phyloP scores from a whole-genome alignment of 2,113 vertebrate genomes.

The Nansenia antarctica region DNA sequence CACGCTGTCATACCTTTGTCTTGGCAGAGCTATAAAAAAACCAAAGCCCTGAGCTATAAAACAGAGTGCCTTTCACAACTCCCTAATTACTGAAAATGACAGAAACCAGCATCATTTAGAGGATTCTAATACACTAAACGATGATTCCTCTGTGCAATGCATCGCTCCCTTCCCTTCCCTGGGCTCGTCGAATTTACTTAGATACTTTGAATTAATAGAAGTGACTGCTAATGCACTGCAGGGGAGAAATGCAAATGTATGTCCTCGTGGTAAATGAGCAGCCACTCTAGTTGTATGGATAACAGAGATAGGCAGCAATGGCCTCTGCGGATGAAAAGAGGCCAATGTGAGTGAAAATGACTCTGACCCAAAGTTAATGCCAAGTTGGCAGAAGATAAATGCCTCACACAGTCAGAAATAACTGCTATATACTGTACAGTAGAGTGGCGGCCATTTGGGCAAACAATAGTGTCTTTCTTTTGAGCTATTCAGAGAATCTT shows the following conservation, averaged over 20 bases:
- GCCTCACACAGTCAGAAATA: neutral
- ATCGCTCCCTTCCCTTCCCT: conserved; percentile 6
- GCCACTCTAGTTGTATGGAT: neutral
- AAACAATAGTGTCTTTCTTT: neutral
- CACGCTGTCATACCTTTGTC: too few species aligned
- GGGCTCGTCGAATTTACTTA: conserved; percentile 18
- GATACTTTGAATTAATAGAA: conserved; percentile 31
- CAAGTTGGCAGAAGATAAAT: neutral
- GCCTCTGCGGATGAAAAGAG: neutral
- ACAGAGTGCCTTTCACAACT: conserved; percentile 42
- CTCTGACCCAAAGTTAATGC: neutral
- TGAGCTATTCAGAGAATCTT: neutral
- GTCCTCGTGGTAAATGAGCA: neutral
- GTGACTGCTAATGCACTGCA: conserved; percentile 12
- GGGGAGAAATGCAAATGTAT: conserved; percentile 7
- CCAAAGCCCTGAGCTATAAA: conserved; percentile 27
- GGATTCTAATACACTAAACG: conserved; percentile 42
- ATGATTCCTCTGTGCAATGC: conserved; percentile 31
- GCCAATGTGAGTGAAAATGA: neutral
- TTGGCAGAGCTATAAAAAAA: conserved; percentile 22
- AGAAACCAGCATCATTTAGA: conserved; percentile 33
- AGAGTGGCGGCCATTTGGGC: neutral
- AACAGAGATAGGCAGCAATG: neutral
- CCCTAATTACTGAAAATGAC: conserved; percentile 53
- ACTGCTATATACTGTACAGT: neutral